phyloP scores from a whole-genome alignment of 2,888 invertebrate genomes.

The Pelosia muscerda region DNA sequence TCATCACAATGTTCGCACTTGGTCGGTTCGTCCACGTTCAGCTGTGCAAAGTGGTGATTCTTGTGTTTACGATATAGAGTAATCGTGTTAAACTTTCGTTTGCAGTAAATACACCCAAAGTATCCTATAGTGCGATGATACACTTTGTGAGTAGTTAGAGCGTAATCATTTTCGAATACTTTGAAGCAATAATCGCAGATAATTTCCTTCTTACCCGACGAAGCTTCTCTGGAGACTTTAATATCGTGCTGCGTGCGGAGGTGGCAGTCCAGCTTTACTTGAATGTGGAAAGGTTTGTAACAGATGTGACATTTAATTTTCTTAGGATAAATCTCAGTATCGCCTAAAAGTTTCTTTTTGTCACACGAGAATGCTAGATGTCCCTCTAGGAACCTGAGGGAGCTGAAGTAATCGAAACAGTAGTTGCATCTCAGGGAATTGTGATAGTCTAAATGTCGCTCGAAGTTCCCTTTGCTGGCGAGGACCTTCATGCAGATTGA shows the following conservation, averaged over 20 bases:
- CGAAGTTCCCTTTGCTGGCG: conserved; percentile 81
- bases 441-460: conserved; percentile 83
- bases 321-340: conserved; percentile 75
- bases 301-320: conserved; percentile 80
- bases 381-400: conserved; percentile 78
- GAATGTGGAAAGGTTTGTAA: conserved; percentile 82
- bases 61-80: conserved; percentile 84
- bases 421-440: conserved; percentile 83
- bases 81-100: conserved; percentile 82
- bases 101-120: conserved; percentile 83
- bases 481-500: conserved; percentile 80
- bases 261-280: conserved; percentile 83
- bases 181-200: conserved; percentile 83
- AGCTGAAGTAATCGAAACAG: conserved; percentile 81
- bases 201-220: conserved; percentile 66
- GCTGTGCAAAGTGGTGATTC: conserved; percentile 77
- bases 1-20: conserved; percentile 85
- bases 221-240: conserved; percentile 62
- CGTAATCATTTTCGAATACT: conserved; percentile 79
- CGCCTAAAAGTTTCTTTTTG: conserved; percentile 77
- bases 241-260: conserved; percentile 75
- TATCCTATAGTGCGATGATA: conserved; percentile 79
- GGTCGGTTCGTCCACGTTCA: conserved; percentile 77
- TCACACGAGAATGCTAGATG: conserved; percentile 80
- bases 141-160: conserved; percentile 74